Evolutionary conservation across 1,140 invertebrate genomes (phyloP), one percentile per base, ranked within the genome.

Genomic region (Cydia strobilella): DNA sequence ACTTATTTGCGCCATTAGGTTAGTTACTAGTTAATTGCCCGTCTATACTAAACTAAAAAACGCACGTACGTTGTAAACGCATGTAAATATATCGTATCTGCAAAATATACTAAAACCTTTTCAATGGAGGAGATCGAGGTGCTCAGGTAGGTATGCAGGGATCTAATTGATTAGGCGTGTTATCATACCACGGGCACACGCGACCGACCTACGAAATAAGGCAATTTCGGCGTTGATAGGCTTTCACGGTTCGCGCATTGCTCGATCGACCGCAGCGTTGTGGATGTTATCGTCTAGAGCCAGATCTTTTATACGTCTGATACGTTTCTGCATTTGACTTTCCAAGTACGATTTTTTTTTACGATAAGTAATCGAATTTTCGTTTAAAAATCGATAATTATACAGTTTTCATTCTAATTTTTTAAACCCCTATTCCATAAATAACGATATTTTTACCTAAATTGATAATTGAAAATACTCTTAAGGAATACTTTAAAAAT

Each of bases 221-320:
- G 65, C 65, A 69, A 42, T 69, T 69, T 27, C 65, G 65, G 65
- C 35, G 65, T 69, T 69, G 31, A 69, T 69, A 69, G 65, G 31
- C 31, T 69, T 69, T 51, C n/a, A 51, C 15, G 48, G 0, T 51
- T 69, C 27, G 42, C 31, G 31, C 65, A 20, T 69, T 69, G 65
- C 65, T 69, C 65, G 65, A 69, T 69, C 65, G 65, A 69, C 65
- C 65, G 65, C 12, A 35, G 10, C 63, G 27, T 31, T 31, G 25
- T 7, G 27, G 15, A n/a, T 69, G 65, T 39, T 39, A 69, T 35
- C 65, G 63, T 2, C 63, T 31, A 65, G 15, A 1, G 13, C 63
- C 63, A 31, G 63, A 12, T 7, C 54, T 9, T 23, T 10, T 23
- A 23, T 9, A 59, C 54, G 13, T 39, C 35, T 39, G 35, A n/a